Percentiles rank a stretch among this genome's conserved stretches.
phyloP scores from a whole-genome alignment of 2,113 vertebrate species.

The Empidonax alnorum region DNA sequence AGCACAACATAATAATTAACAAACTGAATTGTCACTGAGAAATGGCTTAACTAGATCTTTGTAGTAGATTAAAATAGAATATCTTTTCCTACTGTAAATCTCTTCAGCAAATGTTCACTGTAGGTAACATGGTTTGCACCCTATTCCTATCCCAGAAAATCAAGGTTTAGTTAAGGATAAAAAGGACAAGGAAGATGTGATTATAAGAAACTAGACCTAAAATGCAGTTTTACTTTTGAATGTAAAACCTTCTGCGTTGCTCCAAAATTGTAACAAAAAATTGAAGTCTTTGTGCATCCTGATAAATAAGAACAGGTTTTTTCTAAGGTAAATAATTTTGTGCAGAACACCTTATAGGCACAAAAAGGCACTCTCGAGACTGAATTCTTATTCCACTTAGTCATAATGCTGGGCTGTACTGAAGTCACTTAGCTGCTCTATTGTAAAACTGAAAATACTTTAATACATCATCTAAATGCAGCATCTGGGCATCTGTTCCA shows the following conservation, averaged over 20 bases:
- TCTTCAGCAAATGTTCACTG: background rate
- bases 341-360: background rate
- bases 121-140: background rate
- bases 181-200: background rate
- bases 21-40: slow-evolving; percentile 19
- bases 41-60: slow-evolving; percentile 12
- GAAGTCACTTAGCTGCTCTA: background rate
- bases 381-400: background rate
- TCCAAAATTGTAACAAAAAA: background rate
- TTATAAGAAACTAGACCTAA: background rate
- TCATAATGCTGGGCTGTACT: background rate
- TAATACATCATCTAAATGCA: background rate
- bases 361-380: background rate
- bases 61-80: background rate
- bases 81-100: background rate
- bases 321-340: background rate
- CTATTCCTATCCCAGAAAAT: background rate
- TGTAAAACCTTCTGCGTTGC: background rate
- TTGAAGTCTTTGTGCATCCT: background rate
- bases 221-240: background rate
- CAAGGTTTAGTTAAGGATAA: background rate
- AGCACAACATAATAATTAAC: background rate
- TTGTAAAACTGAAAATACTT: slow-evolving; percentile 9
- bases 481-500: background rate
- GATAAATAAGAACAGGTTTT: background rate